Evolutionary conservation across 2,113 vertebrate genomes (phyloP).

Genomic region (Procavia capensis): DNA sequence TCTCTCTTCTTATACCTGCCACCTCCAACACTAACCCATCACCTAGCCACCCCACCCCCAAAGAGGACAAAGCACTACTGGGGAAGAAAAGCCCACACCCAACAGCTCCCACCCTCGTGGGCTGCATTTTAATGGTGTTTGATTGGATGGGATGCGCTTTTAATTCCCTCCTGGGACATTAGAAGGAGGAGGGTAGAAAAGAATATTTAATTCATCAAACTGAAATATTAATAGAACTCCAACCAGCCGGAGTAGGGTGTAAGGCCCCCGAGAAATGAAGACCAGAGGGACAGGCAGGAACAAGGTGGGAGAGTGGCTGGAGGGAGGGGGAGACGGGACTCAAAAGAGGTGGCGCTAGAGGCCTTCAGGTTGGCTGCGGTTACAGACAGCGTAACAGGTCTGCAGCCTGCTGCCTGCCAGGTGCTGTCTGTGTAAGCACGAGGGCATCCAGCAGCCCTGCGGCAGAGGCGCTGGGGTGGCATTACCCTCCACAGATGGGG

Average conservation of each 20-base stretch:
- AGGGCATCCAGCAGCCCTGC: not conserved
- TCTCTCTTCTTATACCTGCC: conserved; percentile 1
- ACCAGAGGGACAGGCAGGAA: conserved; percentile 13
- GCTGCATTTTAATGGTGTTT: conserved; percentile 37
- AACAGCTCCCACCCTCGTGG: not conserved
- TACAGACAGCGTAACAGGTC: not conserved
- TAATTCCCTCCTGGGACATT: conserved; percentile 79
- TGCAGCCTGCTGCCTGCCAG: not conserved
- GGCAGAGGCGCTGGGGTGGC: fast-evolving
- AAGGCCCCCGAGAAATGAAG: conserved; percentile 73
- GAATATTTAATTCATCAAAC: conserved; percentile 86
- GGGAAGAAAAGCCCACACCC: not conserved
- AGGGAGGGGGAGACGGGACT: not conserved
- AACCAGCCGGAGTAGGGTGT: conserved; percentile 76
- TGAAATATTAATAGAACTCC: conserved; percentile 86
- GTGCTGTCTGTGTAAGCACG: not conserved
- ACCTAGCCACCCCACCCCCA: conserved; percentile 42
- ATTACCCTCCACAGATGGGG: too few relatives aligned
- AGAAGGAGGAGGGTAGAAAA: conserved; percentile 65
- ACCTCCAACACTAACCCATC: not conserved
- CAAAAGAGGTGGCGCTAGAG: not conserved
- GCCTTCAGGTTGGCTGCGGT: not conserved
- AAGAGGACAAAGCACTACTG: conserved; percentile 9
- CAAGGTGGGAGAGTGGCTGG: not conserved
- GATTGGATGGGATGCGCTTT: conserved; percentile 70